These are phyloP conservation scores for Geococcyx californianus DNA, from an alignment of 2,113 vertebrate species.

Conservation along the genomic window DNA sequence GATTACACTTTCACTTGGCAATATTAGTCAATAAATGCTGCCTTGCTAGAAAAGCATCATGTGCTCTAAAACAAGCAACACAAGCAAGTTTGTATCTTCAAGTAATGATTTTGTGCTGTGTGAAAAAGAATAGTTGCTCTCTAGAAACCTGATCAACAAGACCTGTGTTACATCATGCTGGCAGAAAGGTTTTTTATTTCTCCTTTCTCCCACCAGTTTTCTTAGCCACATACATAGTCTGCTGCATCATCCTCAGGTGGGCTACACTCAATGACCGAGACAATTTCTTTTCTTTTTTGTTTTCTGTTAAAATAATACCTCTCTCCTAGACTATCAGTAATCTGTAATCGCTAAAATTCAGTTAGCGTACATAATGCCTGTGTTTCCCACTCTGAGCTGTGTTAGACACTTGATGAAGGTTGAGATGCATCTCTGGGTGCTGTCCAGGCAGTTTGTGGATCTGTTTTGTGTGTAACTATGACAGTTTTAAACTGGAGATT, in stretches of 20 bases:
- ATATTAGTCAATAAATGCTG: neutral
- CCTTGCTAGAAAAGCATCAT: neutral
- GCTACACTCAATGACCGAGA: neutral
- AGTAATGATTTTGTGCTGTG: neutral
- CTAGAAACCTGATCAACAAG: neutral
- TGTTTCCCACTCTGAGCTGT: neutral
- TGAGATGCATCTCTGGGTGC: neutral
- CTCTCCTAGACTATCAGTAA: neutral
- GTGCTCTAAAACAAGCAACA: neutral
- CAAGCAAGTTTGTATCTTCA: neutral
- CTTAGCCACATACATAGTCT: neutral
- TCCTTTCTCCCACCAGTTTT: too few relatives aligned
- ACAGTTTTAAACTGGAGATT: neutral
- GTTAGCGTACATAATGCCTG: neutral
- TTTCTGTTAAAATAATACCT: neutral
- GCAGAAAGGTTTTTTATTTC: neutral
- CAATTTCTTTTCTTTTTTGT: neutral
- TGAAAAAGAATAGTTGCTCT: neutral
- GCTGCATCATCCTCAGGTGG: neutral
- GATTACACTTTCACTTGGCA: neutral
- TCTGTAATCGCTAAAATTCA: neutral
- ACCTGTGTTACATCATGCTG: neutral
- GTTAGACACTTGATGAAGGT: neutral
- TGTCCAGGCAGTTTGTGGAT: neutral
- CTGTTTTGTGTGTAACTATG: neutral